Conservation (phyloP, 2,113 vertebrate genomes). For the Bubo bubo region DNA sequence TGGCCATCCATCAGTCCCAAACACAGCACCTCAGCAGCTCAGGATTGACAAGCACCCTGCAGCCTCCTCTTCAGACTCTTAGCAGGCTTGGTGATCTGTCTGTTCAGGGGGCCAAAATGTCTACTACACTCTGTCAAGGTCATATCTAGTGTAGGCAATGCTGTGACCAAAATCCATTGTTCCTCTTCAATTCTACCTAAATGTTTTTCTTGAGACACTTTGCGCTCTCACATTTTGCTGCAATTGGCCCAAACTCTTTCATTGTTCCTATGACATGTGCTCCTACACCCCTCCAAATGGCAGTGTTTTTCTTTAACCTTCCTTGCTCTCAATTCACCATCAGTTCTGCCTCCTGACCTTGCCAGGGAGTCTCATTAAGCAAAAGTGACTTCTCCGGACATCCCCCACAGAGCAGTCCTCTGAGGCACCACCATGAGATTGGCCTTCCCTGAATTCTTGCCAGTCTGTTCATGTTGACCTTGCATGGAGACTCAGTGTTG, state of each 20-base stretch:
- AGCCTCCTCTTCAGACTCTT: background rate
- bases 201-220: background rate
- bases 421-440: accelerated
- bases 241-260: background rate
- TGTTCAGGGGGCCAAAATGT: background rate
- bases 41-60: background rate
- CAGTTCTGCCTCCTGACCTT: background rate
- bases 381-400: background rate
- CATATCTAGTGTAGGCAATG: too few species aligned
- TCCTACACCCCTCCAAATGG: background rate
- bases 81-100: background rate
- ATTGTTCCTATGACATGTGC: background rate
- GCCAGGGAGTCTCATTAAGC: background rate
- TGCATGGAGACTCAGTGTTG: background rate
- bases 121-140: background rate
- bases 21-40: background rate
- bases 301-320: background rate
- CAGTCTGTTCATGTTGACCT: background rate
- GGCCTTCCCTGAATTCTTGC: background rate
- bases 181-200: background rate
- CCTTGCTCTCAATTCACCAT: background rate
- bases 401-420: background rate
- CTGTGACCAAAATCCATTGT: background rate
- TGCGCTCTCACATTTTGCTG: background rate
- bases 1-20: background rate